Evolutionary conservation across 2,888 invertebrate genomes (phyloP).

Genomic region (Dermolepida albohirtum): DNA sequence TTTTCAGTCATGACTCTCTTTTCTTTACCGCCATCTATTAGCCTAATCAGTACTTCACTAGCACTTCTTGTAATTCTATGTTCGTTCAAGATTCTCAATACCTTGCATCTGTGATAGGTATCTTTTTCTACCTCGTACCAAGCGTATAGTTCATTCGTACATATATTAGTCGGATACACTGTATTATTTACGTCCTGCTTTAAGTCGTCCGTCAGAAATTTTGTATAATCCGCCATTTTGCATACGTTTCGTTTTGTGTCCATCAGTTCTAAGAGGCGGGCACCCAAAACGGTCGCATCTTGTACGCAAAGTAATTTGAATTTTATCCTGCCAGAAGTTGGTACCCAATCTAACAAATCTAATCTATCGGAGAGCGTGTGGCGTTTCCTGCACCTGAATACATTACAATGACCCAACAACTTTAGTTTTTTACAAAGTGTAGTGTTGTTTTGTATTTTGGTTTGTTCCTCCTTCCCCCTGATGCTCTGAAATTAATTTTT

Average conservation of each 20-base stretch:
- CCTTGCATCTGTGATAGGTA: slow-evolving; percentile 70
- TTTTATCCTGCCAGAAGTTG: slow-evolving; percentile 68
- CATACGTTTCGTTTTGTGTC: slow-evolving; percentile 52
- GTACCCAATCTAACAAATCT: slow-evolving; percentile 65
- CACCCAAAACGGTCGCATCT: slow-evolving; percentile 74
- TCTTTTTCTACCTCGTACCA: slow-evolving; percentile 62
- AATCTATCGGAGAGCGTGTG: slow-evolving; percentile 73
- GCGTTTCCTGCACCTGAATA: slow-evolving; percentile 70
- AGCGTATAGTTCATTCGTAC: slow-evolving; percentile 71
- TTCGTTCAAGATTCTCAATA: slow-evolving; percentile 65
- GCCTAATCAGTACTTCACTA: slow-evolving; percentile 65
- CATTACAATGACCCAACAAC: slow-evolving; percentile 74
- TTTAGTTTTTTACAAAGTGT: slow-evolving; percentile 73
- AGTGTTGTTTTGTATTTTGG: slow-evolving; percentile 64
- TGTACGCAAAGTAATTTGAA: slow-evolving; percentile 71
- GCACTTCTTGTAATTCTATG: slow-evolving; percentile 53
- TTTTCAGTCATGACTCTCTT: slow-evolving; percentile 63
- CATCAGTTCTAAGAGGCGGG: slow-evolving; percentile 67
- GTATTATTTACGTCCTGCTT: slow-evolving; percentile 52
- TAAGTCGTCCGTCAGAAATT: slow-evolving; percentile 53
- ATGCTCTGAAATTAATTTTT: slow-evolving; percentile 50
- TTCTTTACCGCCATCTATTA: slow-evolving; percentile 72
- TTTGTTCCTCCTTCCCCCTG: slow-evolving; percentile 63
- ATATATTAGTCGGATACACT: slow-evolving; percentile 58
- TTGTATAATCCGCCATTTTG: slow-evolving; percentile 49